These are phyloP conservation scores for Falcunculus frontatus DNA, from an alignment of 2,113 vertebrate species.

Conservation along the genomic window DNA sequence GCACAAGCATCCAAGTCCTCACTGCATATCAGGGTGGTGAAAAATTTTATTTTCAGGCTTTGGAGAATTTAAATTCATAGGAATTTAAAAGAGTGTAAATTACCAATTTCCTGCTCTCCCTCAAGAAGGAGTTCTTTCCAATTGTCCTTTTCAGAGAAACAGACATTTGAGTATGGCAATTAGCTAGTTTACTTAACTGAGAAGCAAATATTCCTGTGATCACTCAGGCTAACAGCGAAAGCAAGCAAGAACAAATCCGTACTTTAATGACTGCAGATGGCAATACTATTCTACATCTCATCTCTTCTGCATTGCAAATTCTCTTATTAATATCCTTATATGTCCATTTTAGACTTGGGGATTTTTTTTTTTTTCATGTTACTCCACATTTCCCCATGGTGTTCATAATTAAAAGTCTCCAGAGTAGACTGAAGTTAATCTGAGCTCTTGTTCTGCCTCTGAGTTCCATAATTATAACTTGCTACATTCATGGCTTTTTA, in stretches of 20 bases:
- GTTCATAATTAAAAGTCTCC: constrained; percentile 24
- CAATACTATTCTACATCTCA: constrained; percentile 37
- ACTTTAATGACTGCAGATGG: constrained; percentile 56
- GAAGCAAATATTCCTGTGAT: constrained; percentile 59
- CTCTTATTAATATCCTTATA: constrained; percentile 33
- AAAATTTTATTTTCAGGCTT: background rate
- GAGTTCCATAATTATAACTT: constrained; percentile 35
- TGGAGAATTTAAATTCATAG: background rate
- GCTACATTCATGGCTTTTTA: background rate
- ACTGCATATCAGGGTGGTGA: background rate
- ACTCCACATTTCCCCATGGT: background rate
- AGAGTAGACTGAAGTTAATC: constrained; percentile 28
- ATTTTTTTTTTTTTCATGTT: background rate
- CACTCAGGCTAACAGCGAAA: constrained; percentile 42
- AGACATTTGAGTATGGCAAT: constrained; percentile 44
- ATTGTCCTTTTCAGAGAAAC: constrained; percentile 32
- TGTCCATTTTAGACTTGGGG: background rate
- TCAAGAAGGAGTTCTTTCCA: constrained; percentile 25
- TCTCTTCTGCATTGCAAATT: constrained; percentile 17
- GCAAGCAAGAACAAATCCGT: constrained; percentile 7
- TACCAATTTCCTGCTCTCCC: background rate
- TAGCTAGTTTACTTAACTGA: constrained; percentile 63
- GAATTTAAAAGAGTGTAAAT: background rate
- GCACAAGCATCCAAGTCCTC: background rate
- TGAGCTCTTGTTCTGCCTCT: constrained; percentile 26